phyloP scores from a whole-genome alignment of 53 echinoderm and acorn worm genomes.

The Temnopleurus reevesii region DNA sequence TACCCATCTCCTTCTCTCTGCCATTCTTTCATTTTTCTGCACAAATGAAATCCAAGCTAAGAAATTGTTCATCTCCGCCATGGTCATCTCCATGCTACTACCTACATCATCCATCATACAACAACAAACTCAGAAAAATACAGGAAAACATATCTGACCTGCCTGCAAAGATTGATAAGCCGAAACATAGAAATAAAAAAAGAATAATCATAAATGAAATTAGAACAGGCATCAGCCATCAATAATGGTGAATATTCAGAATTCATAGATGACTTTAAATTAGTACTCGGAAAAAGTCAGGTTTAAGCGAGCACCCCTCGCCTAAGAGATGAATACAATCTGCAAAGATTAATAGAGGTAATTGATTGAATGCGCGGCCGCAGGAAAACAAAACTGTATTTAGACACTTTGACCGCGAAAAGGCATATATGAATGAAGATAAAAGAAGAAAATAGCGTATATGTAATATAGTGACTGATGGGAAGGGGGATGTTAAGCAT shows the following conservation, averaged over 20 bases:
- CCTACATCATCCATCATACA: not conserved
- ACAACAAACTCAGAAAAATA: too few relatives aligned
- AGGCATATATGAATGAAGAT: not conserved
- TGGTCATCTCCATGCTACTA: not conserved
- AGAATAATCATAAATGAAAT: too few relatives aligned
- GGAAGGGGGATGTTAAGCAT: slow-evolving; percentile 16
- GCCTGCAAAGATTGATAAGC: not conserved
- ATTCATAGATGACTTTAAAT: not conserved
- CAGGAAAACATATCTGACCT: not conserved
- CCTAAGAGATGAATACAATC: not conserved
- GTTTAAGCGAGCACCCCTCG: not conserved
- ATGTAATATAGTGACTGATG: not conserved
- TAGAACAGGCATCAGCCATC: not conserved
- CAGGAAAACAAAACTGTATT: slow-evolving; percentile 23
- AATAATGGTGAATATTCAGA: not conserved
- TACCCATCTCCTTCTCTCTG: not conserved
- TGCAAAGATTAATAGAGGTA: not conserved
- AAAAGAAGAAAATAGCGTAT: not conserved
- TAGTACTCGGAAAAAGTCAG: not conserved
- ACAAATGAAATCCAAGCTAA: not conserved
- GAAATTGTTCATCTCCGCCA: not conserved
- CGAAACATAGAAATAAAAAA: not conserved
- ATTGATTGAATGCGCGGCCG: not conserved
- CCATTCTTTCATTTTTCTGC: not conserved
- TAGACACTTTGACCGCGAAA: not conserved